These are phyloP conservation scores for Apteryx mantelli DNA, from an alignment of 2,113 vertebrate genomes.

Conservation along the genomic window DNA sequence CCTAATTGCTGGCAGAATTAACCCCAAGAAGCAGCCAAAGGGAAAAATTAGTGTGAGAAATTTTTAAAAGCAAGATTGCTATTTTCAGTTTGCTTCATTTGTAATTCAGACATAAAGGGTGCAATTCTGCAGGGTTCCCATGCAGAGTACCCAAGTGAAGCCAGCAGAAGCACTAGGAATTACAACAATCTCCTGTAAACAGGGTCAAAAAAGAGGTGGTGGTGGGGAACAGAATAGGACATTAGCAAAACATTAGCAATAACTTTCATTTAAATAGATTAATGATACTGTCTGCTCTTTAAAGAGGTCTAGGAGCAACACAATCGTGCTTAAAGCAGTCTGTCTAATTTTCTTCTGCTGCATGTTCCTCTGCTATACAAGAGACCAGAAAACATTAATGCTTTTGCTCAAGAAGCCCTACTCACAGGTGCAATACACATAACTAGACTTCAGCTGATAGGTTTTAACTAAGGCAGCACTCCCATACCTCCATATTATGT, in stretches of 20 bases:
- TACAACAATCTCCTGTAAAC: neutral
- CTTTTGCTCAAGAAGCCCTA: neutral
- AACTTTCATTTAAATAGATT: neutral
- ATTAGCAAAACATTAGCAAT: neutral
- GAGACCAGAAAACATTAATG: neutral
- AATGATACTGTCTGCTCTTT: neutral
- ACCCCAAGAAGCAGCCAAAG: constrained; percentile 1
- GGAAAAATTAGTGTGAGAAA: neutral
- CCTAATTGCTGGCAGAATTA: constrained; percentile 6
- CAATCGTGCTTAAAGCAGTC: neutral
- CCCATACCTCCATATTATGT: accelerated
- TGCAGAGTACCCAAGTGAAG: neutral
- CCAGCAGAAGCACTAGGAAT: neutral
- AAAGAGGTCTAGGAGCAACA: neutral
- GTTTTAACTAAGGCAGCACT: neutral
- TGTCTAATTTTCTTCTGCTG: neutral
- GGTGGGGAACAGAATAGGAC: neutral
- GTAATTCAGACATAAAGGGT: constrained; percentile 40
- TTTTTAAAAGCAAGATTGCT: constrained; percentile 23
- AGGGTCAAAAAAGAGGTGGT: neutral
- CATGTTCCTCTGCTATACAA: neutral
- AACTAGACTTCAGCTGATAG: neutral
- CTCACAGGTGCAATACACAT: neutral
- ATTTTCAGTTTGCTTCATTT: constrained; percentile 40
- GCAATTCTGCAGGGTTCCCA: neutral